Percentiles rank a stretch among this genome's conserved stretches.
Conservation (phyloP, 2,797 vertebrate genomes). For the Champsocephalus gunnari region DNA sequence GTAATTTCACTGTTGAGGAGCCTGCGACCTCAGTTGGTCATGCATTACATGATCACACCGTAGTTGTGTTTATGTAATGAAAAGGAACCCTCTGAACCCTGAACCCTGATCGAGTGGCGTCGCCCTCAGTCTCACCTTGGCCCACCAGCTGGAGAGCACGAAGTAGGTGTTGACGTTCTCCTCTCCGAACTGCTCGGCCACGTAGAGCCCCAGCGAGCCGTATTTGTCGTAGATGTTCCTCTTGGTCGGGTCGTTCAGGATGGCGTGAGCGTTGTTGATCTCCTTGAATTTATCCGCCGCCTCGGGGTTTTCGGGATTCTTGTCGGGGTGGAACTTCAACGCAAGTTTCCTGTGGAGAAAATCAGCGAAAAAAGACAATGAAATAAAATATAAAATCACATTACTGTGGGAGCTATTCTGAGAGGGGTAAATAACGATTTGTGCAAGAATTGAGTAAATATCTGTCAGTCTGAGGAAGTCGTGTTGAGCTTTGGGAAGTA, state of each 20-base stretch:
- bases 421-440: no score
- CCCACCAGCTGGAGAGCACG: slow-evolving; percentile 99
- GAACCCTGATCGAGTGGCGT: no score
- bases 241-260: slow-evolving; percentile 95
- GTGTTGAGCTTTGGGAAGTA: no score
- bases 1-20: no score
- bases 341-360: slow-evolving; percentile 91
- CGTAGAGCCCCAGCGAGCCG: slow-evolving; percentile 97
- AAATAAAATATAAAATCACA: background rate
- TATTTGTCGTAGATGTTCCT: slow-evolving; percentile 99
- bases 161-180: slow-evolving; percentile 99
- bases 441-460: no score
- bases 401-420: no score
- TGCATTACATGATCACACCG: no score
- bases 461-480: no score
- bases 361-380: background rate
- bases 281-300: slow-evolving; percentile 98
- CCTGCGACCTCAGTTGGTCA: no score
- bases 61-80: no score
- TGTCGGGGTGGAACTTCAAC: slow-evolving; percentile 98
- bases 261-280: slow-evolving; percentile 98
- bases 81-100: no score
- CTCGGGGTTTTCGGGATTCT: slow-evolving; percentile 98
- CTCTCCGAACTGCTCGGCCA: slow-evolving; percentile 98
- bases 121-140: slow-evolving; percentile 89